Percentiles rank a stretch among this genome's conserved stretches.
Evolutionary conservation across 1,140 invertebrate genomes (phyloP).

Genomic region (Calephelis virginiensis): DNA sequence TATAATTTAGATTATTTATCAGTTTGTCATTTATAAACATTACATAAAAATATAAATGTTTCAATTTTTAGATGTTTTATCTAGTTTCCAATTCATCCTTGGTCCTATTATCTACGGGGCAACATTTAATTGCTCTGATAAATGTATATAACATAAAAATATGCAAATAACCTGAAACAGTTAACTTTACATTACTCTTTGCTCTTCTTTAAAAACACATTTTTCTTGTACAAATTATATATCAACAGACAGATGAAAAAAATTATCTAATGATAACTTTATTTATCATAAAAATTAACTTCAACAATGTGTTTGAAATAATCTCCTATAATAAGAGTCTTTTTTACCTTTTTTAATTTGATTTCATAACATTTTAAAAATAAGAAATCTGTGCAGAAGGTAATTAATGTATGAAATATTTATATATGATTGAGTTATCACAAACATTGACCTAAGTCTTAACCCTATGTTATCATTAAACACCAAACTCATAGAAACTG

Average conservation of each 20-base stretch:
- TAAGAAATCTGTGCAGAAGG: background rate
- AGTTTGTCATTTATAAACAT: background rate
- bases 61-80: conserved; percentile 14
- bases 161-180: conserved; percentile 10
- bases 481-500: conserved; percentile 39
- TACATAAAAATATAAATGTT: conserved; percentile 8
- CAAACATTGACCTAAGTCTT: conserved; percentile 66
- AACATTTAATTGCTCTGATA: conserved; percentile 19
- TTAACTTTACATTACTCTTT: conserved; percentile 21
- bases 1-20: conserved; percentile 1
- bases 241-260: background rate
- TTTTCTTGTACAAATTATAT: conserved; percentile 7
- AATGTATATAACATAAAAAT: conserved; percentile 10
- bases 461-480: conserved; percentile 70
- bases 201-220: conserved; percentile 1
- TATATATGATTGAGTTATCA: conserved; percentile 63
- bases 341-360: too few relatives aligned
- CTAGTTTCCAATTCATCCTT: conserved; percentile 16
- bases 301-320: background rate
- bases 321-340: too few relatives aligned
- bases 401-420: conserved; percentile 27
- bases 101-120: conserved; percentile 19
- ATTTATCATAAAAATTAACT: conserved; percentile 3
- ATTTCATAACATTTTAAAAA: too few relatives aligned
- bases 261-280: background rate